phyloP scores from a whole-genome alignment of 2,888 invertebrate species.

The Julus scandinavius region DNA sequence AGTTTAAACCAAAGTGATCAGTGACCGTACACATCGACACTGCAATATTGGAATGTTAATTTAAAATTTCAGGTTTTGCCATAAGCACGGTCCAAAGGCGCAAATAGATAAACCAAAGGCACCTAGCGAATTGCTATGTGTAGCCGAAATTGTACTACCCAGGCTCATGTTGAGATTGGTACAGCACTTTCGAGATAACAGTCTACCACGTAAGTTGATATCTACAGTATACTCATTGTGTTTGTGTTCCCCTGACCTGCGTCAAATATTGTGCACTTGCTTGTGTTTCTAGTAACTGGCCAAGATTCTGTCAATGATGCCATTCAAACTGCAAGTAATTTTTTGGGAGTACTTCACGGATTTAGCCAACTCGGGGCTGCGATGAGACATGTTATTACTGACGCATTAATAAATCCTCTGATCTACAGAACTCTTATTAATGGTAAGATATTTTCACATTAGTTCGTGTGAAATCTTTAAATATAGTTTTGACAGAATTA shows the following conservation, averaged over 20 bases:
- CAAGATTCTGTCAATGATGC: slow-evolving; percentile 72
- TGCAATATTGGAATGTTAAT: no score
- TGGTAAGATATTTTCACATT: slow-evolving; percentile 59
- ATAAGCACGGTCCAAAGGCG: slow-evolving; percentile 90
- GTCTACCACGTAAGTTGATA: slow-evolving; percentile 65
- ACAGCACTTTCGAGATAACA: slow-evolving; percentile 89
- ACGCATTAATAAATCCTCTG: slow-evolving; percentile 87
- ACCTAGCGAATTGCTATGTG: slow-evolving; percentile 88
- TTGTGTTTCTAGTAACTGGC: slow-evolving; percentile 55
- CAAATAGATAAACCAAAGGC: slow-evolving; percentile 75
- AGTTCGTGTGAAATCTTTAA: neutral
- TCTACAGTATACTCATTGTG: neutral
- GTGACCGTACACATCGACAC: no score
- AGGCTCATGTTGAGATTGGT: slow-evolving; percentile 87
- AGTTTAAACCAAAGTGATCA: no score
- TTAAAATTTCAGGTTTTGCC: slow-evolving; percentile 80
- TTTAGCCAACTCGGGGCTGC: slow-evolving; percentile 96
- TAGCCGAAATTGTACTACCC: slow-evolving; percentile 95
- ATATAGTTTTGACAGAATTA: neutral
- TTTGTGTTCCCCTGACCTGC: neutral
- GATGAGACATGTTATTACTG: slow-evolving; percentile 93
- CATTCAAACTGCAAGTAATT: slow-evolving; percentile 86
- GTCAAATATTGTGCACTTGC: neutral
- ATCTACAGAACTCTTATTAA: slow-evolving; percentile 67
- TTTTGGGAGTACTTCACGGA: slow-evolving; percentile 90